These are phyloP conservation scores for Bos taurus DNA, from an alignment of 2,113 vertebrate species.

Conservation along the genomic window ARS-UCD2.0 NC_037335.1:17736001-17736500, in stretches of 20 bases:
- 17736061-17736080: no score
- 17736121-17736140: no score
- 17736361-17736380: background rate
- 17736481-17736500: background rate
- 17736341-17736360: background rate
- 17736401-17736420: background rate
- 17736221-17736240: background rate
- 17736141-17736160: background rate
- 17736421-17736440: background rate
- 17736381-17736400: background rate
- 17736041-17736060: no score
- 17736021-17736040: no score
- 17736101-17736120: no score
- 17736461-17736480: fast-evolving
- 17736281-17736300: background rate
- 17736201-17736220: background rate
- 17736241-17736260: background rate
- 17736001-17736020: no score
- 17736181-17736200: background rate
- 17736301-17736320: background rate
- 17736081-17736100: no score
- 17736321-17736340: background rate
- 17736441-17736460: background rate
- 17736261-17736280: background rate
- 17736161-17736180: background rate